Evolutionary conservation across 2,888 invertebrate genomes (phyloP).

Genomic region (Sericinus montela): DNA sequence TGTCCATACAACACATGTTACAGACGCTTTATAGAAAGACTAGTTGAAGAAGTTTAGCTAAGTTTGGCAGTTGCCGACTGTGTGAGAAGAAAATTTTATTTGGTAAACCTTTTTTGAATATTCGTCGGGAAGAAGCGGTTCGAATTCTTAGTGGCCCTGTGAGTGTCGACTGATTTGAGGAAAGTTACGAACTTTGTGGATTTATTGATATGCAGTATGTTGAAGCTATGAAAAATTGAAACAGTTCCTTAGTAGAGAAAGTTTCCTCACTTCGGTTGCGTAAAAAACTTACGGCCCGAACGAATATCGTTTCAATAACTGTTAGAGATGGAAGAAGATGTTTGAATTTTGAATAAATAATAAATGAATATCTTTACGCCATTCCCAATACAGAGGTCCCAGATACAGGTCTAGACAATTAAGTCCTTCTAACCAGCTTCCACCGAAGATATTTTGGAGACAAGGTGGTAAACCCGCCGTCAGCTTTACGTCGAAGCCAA

Average conservation of each 20-base stretch:
- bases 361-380: no score
- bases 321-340: no score
- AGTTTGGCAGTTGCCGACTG: conserved; percentile 47
- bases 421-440: no score
- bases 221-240: conserved; percentile 21
- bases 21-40: conserved; percentile 48
- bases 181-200: conserved; percentile 12
- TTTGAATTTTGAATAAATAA: no score
- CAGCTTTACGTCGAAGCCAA: no score
- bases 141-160: conserved; percentile 25
- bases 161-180: conserved; percentile 21
- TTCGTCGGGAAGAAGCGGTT: conserved; percentile 36
- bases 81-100: conserved; percentile 65
- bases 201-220: conserved; percentile 22
- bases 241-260: conserved; percentile 8
- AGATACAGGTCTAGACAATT: no score
- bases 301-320: no score
- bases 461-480: no score
- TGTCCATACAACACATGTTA: conserved; percentile 71
- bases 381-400: no score
- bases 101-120: conserved; percentile 58
- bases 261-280: background rate
- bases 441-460: no score
- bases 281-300: background rate
- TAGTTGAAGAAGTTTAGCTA: conserved; percentile 42